A percentile compares a stretch with the other conserved stretches of the same genome.
phyloP scores from a whole-genome alignment of 23 tunicate species.

The Phallusia fumigata region DNA sequence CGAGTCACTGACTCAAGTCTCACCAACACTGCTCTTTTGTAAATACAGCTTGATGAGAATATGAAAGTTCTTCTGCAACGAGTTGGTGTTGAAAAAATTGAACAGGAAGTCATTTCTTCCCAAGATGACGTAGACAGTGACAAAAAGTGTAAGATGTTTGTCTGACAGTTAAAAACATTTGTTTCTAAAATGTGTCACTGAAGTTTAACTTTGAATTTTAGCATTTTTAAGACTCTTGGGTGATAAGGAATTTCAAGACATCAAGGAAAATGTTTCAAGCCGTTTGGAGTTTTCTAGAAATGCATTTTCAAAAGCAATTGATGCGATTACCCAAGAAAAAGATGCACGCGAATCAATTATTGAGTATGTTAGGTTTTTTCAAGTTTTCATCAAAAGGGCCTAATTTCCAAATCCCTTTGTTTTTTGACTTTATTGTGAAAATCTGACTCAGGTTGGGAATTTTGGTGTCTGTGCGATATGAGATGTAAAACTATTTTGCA shows the following conservation, averaged over 20 bases:
- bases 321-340: constrained; percentile 55
- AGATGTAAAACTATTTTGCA: background rate
- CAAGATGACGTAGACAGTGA: constrained; percentile 57
- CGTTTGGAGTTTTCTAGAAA: constrained; percentile 63
- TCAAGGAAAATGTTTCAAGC: constrained; percentile 67
- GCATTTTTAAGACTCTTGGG: constrained; percentile 63
- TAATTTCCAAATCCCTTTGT: background rate
- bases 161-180: background rate
- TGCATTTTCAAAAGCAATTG: constrained; percentile 65
- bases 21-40: no score
- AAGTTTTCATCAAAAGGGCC: background rate
- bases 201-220: background rate
- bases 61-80: constrained; percentile 66
- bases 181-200: background rate
- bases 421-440: background rate
- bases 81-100: constrained; percentile 37
- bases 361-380: background rate
- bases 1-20: no score
- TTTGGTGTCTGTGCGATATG: no score
- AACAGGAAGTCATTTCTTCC: constrained; percentile 10
- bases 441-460: background rate
- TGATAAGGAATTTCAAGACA: constrained; percentile 72
- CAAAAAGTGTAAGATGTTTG: constrained; percentile 27
- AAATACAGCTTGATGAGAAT: constrained; percentile 87
- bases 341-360: background rate